Evolutionary conservation across 2,888 invertebrate species (phyloP).

Genomic region (Cerastis rubricosa): DNA sequence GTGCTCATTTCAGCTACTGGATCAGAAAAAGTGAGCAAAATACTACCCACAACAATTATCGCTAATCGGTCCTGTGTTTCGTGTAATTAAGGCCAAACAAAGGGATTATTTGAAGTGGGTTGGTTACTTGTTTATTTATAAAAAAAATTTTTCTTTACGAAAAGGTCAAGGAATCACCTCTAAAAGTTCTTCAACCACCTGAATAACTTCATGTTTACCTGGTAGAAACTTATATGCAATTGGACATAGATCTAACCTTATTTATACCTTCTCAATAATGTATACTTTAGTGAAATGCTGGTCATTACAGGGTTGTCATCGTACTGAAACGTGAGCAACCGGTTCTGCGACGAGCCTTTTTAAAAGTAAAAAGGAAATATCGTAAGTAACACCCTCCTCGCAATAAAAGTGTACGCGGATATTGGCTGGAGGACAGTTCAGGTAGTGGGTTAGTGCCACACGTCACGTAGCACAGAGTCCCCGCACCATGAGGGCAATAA

Average conservation of each 20-base stretch:
- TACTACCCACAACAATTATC: slow-evolving; percentile 16
- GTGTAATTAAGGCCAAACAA: slow-evolving; percentile 38
- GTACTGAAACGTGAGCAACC: slow-evolving; percentile 2
- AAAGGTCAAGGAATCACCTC: slow-evolving; percentile 18
- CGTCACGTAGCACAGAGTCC: slow-evolving; percentile 31
- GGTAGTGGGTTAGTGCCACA: slow-evolving; percentile 27
- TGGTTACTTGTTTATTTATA: slow-evolving; percentile 9
- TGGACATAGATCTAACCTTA: background rate
- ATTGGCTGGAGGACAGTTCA: slow-evolving; percentile 28
- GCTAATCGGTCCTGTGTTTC: slow-evolving; percentile 36
- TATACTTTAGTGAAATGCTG: slow-evolving; percentile 13
- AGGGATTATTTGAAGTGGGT: slow-evolving; percentile 29
- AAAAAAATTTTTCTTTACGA: slow-evolving; percentile 2
- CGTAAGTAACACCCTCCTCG: slow-evolving; percentile 31
- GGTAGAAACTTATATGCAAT: background rate
- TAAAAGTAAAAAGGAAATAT: slow-evolving; percentile 25
- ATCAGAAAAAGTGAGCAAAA: slow-evolving; percentile 9
- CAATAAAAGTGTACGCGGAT: slow-evolving; percentile 45
- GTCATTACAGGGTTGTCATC: background rate
- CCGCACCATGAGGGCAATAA: slow-evolving; percentile 18
- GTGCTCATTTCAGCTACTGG: background rate
- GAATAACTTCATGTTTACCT: background rate
- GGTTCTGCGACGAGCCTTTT: slow-evolving; percentile 12
- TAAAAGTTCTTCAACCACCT: slow-evolving; percentile 8
- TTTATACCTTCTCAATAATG: background rate